Conservation (phyloP, 2,113 vertebrate species). For the Sarotherodon lohbergeri region DNA sequence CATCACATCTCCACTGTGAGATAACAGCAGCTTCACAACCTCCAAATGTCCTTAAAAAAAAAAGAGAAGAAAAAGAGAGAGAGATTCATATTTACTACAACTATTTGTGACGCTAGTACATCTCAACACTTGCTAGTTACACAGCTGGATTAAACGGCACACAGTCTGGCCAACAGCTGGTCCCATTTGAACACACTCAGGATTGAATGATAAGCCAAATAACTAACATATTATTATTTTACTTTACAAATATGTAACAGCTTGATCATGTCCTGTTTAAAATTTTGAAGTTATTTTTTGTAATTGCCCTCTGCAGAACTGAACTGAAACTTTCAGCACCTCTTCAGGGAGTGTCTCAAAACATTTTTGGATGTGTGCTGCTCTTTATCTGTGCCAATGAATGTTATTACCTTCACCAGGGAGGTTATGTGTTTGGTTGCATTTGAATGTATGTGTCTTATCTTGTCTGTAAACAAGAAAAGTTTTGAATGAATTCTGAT, state of each 20-base stretch:
- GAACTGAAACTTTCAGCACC: too few species aligned
- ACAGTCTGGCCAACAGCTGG: not conserved
- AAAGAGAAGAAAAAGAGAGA: not conserved
- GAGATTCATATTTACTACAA: not conserved
- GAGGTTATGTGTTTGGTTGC: not conserved
- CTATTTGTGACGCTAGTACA: not conserved
- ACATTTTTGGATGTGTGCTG: too few species aligned
- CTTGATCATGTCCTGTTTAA: not conserved
- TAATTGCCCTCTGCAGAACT: not conserved
- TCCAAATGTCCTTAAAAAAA: conserved; percentile 83
- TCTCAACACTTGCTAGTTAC: not conserved
- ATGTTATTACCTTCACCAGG: too few species aligned
- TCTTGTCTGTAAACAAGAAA: not conserved
- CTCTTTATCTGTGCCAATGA: too few species aligned
- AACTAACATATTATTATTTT: not conserved
- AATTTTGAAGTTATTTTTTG: not conserved
- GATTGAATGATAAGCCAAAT: not conserved
- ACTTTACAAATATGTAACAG: not conserved
- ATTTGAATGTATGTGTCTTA: not conserved
- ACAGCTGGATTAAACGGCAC: not conserved
- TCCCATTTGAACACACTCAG: not conserved
- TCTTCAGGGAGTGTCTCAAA: too few species aligned
- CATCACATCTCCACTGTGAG: conserved; percentile 79
- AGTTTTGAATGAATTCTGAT: not conserved
- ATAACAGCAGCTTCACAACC: conserved; percentile 88